A percentile compares a stretch with the other conserved stretches of the same genome.
Conservation (phyloP, 2,888 invertebrate genomes). For the Drosophila tripunctata region DNA sequence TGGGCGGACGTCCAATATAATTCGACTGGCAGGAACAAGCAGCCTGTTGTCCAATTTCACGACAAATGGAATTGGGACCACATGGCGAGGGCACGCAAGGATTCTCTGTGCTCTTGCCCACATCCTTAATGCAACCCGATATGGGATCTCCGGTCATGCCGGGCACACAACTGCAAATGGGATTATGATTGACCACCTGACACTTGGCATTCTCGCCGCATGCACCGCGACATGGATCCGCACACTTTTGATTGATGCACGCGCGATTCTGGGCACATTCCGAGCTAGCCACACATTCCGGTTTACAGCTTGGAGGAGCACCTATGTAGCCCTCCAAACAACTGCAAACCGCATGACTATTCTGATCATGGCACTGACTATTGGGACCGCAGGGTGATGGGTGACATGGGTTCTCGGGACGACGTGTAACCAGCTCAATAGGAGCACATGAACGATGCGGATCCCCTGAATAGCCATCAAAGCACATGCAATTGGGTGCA, state of each 20-base stretch:
- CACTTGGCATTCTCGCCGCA: conserved; percentile 88
- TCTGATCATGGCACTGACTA: conserved; percentile 87
- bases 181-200: conserved; percentile 88
- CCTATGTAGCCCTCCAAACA: conserved; percentile 87
- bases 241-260: conserved; percentile 87
- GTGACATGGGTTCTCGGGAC: conserved; percentile 85
- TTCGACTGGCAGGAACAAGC: conserved; percentile 93
- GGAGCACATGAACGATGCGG: conserved; percentile 87
- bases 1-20: conserved; percentile 93
- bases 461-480: conserved; percentile 89
- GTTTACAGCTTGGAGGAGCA: conserved; percentile 87
- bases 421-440: conserved; percentile 75
- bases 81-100: conserved; percentile 93
- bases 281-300: conserved; percentile 88
- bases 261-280: conserved; percentile 88
- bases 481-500: conserved; percentile 90
- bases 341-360: conserved; percentile 87
- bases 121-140: conserved; percentile 85
- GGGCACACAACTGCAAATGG: conserved; percentile 88
- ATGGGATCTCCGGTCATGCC: conserved; percentile 89
- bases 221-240: conserved; percentile 88
- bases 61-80: conserved; percentile 92
- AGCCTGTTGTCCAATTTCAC: conserved; percentile 91
- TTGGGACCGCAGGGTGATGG: conserved; percentile 89
- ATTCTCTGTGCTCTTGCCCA: conserved; percentile 83